phyloP scores from a whole-genome alignment of 2,888 invertebrate genomes.

The Callyntrura sp. region DNA sequence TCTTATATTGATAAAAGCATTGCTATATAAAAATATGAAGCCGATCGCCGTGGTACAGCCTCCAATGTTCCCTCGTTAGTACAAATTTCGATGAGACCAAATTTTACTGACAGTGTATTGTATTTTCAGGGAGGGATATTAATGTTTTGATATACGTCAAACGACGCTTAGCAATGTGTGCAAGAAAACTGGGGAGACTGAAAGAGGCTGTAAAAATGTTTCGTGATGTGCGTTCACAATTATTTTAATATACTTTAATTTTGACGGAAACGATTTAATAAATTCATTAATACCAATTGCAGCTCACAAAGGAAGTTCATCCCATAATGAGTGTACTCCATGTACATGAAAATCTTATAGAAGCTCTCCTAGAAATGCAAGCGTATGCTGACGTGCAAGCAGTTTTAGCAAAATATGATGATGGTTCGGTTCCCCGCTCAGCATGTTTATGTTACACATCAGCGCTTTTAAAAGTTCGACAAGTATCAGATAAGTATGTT shows the following conservation, averaged over 20 bases:
- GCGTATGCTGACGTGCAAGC: constrained; percentile 98
- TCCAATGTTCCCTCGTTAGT: no score
- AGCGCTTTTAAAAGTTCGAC: constrained; percentile 95
- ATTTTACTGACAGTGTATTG: neutral
- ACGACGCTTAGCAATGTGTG: constrained; percentile 98
- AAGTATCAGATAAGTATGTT: constrained; percentile 92
- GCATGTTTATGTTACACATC: constrained; percentile 98
- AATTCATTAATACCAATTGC: no score
- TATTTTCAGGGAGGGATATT: constrained; percentile 91
- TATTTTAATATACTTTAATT: no score
- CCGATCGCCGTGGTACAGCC: no score
- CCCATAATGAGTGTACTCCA: constrained; percentile 97
- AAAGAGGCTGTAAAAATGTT: constrained; percentile 99
- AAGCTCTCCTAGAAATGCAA: constrained; percentile 97
- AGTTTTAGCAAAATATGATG: constrained; percentile 96
- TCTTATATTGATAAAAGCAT: no score
- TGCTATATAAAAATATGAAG: no score
- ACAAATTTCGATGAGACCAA: neutral
- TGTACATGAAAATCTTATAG: constrained; percentile 98
- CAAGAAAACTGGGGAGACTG: constrained; percentile 95
- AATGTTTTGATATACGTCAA: constrained; percentile 98
- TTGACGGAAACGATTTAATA: no score
- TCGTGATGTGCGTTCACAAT: constrained; percentile 90
- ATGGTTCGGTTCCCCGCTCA: constrained; percentile 96
- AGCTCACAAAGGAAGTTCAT: constrained; percentile 97